Percentiles rank a stretch among this genome's conserved stretches.
These are phyloP conservation scores for Labia minor DNA, from an alignment of 2,888 invertebrate genomes.

Conservation along the genomic window DNA sequence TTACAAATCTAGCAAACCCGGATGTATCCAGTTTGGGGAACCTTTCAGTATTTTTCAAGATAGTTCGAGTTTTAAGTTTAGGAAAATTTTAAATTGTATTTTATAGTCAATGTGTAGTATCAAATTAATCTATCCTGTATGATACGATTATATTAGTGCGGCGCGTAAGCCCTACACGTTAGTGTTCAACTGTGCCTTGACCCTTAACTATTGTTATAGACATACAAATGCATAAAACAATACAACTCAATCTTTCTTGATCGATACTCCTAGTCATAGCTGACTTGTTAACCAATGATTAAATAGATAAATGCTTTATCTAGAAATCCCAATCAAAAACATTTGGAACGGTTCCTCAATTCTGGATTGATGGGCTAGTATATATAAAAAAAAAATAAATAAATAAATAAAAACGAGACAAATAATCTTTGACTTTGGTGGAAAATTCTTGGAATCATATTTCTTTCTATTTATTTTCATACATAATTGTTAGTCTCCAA, in stretches of 20 bases:
- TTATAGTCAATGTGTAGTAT: background rate
- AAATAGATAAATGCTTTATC: too few species aligned
- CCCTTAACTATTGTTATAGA: background rate
- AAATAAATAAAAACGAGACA: conserved; percentile 22
- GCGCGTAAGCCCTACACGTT: background rate
- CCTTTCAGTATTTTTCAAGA: background rate
- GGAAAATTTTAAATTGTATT: background rate
- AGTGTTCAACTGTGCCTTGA: background rate
- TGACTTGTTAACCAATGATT: background rate
- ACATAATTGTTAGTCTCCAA: background rate
- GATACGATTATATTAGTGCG: background rate
- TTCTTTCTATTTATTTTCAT: conserved; percentile 18
- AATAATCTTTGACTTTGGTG: conserved; percentile 24
- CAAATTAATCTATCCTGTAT: too few species aligned
- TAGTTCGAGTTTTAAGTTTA: background rate
- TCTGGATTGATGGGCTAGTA: too few species aligned
- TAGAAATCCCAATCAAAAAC: too few species aligned
- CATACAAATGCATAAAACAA: background rate
- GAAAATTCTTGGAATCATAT: conserved; percentile 18
- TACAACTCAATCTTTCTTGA: background rate
- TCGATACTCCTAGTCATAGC: background rate
- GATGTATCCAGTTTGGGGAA: background rate
- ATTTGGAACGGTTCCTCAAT: background rate
- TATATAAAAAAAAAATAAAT: conserved; percentile 18
- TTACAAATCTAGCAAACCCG: background rate